A percentile compares a stretch with the other conserved stretches of the same genome.
Evolutionary conservation across 2,888 invertebrate genomes (phyloP).

Genomic region (Bimastos eiseni): DNA sequence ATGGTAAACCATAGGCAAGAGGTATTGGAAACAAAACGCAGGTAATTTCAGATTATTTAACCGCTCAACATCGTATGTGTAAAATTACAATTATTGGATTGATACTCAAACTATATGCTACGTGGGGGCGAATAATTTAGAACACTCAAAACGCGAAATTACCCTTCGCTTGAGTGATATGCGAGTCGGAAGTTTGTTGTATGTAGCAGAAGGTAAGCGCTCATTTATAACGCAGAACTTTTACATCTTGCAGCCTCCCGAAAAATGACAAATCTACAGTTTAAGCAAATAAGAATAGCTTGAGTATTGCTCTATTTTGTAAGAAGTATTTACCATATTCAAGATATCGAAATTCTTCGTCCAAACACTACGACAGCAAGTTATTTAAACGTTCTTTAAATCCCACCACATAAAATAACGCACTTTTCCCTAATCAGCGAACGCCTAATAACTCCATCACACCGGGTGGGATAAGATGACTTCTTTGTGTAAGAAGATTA

Average conservation of each 20-base stretch:
- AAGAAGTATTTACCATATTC: not conserved
- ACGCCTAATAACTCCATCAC: not conserved
- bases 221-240: not conserved
- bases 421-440: no score
- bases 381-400: not conserved
- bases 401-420: not conserved
- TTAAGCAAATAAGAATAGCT: not conserved
- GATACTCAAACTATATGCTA: no score
- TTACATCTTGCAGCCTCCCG: not conserved
- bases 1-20: not conserved
- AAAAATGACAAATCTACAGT: not conserved
- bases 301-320: not conserved
- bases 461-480: not conserved
- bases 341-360: not conserved
- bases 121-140: no score
- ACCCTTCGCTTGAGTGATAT: not conserved
- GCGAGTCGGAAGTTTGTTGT: not conserved
- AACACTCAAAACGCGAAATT: no score
- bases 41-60: no score
- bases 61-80: no score
- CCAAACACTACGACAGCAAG: not conserved
- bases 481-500: not conserved
- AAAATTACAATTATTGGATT: no score
- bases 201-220: not conserved
- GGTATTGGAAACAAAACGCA: not conserved